A percentile compares a stretch with the other conserved stretches of the same genome.
Conservation (phyloP, 2,113 vertebrate species). For the Psittacara wagleri region DNA sequence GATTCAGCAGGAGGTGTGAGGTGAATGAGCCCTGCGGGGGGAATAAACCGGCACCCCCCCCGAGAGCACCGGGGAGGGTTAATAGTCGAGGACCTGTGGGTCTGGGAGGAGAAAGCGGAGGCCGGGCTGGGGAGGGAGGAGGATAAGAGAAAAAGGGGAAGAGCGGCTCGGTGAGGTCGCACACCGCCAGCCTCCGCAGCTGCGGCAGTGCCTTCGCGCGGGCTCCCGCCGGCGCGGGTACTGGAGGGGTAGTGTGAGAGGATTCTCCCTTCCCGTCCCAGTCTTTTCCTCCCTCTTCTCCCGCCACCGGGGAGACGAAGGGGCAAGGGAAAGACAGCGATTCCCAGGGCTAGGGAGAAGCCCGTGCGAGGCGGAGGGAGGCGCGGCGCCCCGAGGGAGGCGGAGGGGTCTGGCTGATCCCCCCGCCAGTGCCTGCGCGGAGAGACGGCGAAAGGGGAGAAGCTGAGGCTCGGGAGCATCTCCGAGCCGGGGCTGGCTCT, state of each 20-base stretch:
- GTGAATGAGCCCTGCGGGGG: background rate
- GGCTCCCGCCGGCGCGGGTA: background rate
- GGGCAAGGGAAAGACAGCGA: background rate
- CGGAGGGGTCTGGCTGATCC: background rate
- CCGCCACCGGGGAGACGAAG: background rate
- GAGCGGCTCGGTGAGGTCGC: background rate
- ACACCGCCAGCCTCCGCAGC: background rate
- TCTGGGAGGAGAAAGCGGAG: slow-evolving; percentile 61
- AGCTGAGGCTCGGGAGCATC: background rate
- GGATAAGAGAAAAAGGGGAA: slow-evolving; percentile 35
- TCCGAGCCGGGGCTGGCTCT: background rate
- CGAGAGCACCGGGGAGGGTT: background rate
- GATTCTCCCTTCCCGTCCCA: background rate
- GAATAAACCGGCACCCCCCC: background rate
- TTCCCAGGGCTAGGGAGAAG: background rate
- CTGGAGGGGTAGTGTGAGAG: background rate
- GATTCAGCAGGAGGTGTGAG: background rate
- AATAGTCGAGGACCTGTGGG: slow-evolving; percentile 1
- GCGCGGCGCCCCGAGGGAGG: background rate
- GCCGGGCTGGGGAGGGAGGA: slow-evolving; percentile 17
- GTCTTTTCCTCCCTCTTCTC: background rate
- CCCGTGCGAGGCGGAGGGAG: background rate
- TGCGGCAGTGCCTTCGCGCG: background rate
- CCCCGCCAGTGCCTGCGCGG: background rate
- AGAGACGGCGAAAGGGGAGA: background rate